Evolutionary conservation across 64 coral and sea anemone genomes (phyloP), one percentile per base, ranked within the genome.

Genomic region (Montipora sp.): DNA sequence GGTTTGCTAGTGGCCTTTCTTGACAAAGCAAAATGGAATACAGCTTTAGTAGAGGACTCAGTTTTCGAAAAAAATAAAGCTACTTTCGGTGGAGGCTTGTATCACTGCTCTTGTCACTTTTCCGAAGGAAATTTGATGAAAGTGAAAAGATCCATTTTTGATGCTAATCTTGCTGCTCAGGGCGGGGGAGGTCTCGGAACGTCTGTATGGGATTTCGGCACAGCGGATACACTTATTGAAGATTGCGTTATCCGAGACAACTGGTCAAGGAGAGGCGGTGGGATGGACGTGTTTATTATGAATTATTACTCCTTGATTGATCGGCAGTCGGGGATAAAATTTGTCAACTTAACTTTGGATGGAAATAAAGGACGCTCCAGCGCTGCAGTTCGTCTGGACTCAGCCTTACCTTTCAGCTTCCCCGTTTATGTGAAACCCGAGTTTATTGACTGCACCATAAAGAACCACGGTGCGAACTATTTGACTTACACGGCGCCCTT

Each of bases 1-100:
- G 82, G 82, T 12, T 51, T 85, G 8, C 3, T 85, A 0, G 47
- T 85, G 19, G 82, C 65, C 0, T 85, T 85, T 22, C 66, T 69
- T n/a, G 11, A 47, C 15, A 20, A 22, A 3, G 43, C 82, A 47
- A 18, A n/a, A 7, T 85, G 43, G 2, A 71, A 68, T 49, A 21
- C 43, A 69, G 82, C 65, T 4, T 22, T 51, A 3, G 65, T 85
- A 7, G 46, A 85, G 47, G 60, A 21, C 13, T 48, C 43, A 5
- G 43, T 49, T 72, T 85, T 85, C 47, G 61, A 13, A 18, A 7
- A 48, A 1, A 85, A 85, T 48, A 19, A 51, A 12, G 95, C 95
- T 18, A 85, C 95, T 13, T 98, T 94, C 77, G 95, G 95, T 3
- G 95, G 89, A 19, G 95, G 89, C 16, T 50, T 98, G 7, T 94